Evolutionary conservation across 2,888 invertebrate genomes (phyloP).

Genomic region (Lithophane socia): DNA sequence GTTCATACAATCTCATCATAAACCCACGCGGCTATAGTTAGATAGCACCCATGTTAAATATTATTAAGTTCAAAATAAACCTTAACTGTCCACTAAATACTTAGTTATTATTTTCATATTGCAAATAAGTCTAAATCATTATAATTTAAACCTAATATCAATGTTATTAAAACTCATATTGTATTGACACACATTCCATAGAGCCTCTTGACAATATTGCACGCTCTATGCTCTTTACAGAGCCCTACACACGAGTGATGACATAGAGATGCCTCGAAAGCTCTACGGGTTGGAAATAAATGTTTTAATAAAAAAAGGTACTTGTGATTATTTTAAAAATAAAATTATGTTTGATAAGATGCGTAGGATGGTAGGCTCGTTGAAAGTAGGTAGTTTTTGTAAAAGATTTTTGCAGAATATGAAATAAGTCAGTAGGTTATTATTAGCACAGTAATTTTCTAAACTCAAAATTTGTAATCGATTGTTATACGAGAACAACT

Average conservation of each 20-base stretch:
- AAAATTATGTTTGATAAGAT: conserved; percentile 9
- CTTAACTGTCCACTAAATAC: background rate
- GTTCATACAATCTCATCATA: background rate
- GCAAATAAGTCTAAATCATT: too few species aligned
- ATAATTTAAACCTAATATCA: background rate
- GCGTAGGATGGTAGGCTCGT: background rate
- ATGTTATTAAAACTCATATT: fast-evolving
- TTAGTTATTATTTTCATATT: conserved; percentile 1
- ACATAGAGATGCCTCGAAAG: conserved; percentile 39
- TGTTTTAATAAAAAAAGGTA: background rate
- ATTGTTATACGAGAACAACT: too few species aligned
- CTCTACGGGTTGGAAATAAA: conserved; percentile 45
- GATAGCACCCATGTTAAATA: background rate
- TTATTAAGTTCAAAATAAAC: conserved; percentile 29
- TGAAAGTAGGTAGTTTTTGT: background rate
- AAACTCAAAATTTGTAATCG: too few species aligned
- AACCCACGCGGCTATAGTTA: background rate
- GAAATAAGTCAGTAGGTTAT: background rate
- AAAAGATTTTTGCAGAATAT: background rate
- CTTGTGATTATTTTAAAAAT: conserved; percentile 13
- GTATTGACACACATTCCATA: background rate
- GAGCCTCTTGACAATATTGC: conserved; percentile 44
- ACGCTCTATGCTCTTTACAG: conserved; percentile 43
- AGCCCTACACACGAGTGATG: conserved; percentile 46
- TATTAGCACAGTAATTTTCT: too few species aligned